Percentiles rank a stretch among this genome's conserved stretches.
Conservation (phyloP, 2,113 vertebrate genomes). For the Rhagologus leucostigma region DNA sequence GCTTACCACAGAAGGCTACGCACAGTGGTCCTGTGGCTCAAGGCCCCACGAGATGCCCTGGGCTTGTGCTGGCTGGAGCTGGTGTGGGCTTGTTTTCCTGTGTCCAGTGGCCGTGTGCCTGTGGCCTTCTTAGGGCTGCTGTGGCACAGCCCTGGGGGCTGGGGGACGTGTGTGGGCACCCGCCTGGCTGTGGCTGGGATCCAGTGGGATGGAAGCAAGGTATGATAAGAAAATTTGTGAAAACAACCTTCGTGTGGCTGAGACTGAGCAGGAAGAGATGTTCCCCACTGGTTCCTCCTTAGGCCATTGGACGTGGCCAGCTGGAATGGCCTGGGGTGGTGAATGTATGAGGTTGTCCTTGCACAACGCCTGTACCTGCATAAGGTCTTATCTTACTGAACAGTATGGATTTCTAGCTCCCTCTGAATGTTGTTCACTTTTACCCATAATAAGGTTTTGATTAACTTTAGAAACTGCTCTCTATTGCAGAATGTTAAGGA, state of each 20-base stretch:
- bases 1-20: fast-evolving
- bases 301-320: fast-evolving
- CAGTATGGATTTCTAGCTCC: not conserved
- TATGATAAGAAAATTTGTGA: not conserved
- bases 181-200: not conserved
- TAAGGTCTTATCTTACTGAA: not conserved
- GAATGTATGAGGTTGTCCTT: fast-evolving
- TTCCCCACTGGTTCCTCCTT: not conserved
- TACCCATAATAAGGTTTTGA: not conserved
- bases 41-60: not conserved
- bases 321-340: no score
- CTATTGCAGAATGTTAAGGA: not conserved
- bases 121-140: fast-evolving
- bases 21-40: no score
- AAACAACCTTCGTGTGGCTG: fast-evolving
- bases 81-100: not conserved
- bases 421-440: not conserved
- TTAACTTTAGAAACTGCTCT: not conserved
- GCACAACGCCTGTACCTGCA: fast-evolving
- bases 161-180: fast-evolving
- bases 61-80: not conserved
- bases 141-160: not conserved
- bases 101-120: no score
- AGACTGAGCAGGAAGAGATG: not conserved
- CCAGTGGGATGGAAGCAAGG: not conserved